phyloP scores from a whole-genome alignment of 2,888 invertebrate species.

The Orthosia gothica region DNA sequence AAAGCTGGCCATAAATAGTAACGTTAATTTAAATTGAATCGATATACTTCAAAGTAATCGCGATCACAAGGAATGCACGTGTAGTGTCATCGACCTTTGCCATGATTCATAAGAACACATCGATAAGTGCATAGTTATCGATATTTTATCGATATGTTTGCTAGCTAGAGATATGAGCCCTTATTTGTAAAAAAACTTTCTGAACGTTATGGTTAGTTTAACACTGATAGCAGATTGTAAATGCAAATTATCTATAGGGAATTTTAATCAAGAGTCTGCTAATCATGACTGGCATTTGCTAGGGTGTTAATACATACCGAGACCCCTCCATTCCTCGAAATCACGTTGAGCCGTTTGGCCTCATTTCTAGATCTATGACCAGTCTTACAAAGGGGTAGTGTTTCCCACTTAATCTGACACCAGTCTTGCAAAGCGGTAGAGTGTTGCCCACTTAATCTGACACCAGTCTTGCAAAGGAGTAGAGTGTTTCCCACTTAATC shows the following conservation, averaged over 20 bases:
- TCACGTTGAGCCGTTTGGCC: background rate
- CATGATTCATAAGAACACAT: constrained; percentile 45
- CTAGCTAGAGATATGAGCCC: constrained; percentile 17
- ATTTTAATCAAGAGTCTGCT: no score
- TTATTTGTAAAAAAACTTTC: no score
- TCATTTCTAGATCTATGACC: background rate
- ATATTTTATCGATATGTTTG: constrained; percentile 48
- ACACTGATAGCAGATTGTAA: no score
- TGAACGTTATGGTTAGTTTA: no score
- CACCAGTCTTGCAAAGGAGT: background rate
- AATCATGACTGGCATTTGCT: no score
- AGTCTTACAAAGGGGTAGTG: no score
- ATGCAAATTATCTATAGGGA: no score
- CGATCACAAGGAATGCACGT: constrained; percentile 39
- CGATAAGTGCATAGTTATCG: constrained; percentile 38
- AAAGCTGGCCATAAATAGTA: constrained; percentile 44
- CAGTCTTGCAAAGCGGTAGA: background rate
- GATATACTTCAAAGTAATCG: constrained; percentile 54
- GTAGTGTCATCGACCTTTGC: constrained; percentile 53
- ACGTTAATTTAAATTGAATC: constrained; percentile 68
- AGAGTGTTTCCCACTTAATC: no score
- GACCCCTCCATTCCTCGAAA: background rate
- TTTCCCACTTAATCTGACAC: no score
- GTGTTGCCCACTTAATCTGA: background rate
- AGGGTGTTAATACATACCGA: background rate